These are phyloP conservation scores for Rhynchonycteris naso DNA, from an alignment of 2,797 vertebrate species.

Conservation along the genomic window DNA sequence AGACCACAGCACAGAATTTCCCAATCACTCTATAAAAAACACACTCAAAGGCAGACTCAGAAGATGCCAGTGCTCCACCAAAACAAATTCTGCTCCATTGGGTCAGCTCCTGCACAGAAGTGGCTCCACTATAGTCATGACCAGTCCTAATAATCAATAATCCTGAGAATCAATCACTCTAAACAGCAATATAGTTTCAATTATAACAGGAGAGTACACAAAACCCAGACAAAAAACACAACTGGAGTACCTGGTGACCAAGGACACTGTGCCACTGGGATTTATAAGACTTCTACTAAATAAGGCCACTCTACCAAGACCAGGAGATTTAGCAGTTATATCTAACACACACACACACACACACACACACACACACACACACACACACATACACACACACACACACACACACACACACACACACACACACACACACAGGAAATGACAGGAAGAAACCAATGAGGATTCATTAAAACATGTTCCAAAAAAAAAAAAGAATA, in stretches of 20 bases:
- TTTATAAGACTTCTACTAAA: not conserved
- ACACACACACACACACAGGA: too few relatives aligned
- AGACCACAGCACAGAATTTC: not conserved
- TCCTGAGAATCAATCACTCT: not conserved
- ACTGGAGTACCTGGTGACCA: not conserved
- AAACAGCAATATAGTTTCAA: not conserved
- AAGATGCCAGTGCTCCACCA: not conserved
- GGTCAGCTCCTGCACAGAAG: not conserved
- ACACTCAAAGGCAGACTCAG: not conserved
- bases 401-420: too few relatives aligned
- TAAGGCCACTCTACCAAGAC: not conserved
- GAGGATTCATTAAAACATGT: too few relatives aligned
- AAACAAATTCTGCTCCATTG: not conserved
- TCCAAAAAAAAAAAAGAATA: not conserved
- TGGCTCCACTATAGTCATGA: not conserved
- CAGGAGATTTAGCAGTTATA: too few relatives aligned
- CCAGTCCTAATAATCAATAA: not conserved
- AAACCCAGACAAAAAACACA: not conserved
- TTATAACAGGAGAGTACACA: not conserved
- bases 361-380: too few relatives aligned
- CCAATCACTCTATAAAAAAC: not conserved
- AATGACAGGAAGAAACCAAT: too few relatives aligned
- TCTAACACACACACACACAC: too few relatives aligned
- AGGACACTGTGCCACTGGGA: not conserved
- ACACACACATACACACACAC: too few relatives aligned